phyloP scores from a whole-genome alignment of 2,113 vertebrate genomes.

The Chascanopsetta lugubris region DNA sequence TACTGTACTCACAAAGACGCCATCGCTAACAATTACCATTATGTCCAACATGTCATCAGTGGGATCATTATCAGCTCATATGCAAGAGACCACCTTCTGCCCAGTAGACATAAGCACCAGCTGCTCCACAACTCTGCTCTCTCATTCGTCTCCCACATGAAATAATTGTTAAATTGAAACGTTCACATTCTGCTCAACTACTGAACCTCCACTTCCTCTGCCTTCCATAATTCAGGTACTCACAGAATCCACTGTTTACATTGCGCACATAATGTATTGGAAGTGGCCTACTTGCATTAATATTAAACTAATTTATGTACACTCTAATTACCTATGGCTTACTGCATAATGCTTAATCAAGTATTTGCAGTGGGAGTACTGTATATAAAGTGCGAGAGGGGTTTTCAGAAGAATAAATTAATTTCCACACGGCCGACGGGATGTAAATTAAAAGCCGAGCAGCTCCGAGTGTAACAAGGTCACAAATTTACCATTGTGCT shows the following conservation, averaged over 20 bases:
- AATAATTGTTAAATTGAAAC: neutral
- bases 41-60: too few relatives aligned
- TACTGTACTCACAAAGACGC: too few relatives aligned
- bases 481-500: neutral
- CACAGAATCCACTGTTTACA: neutral
- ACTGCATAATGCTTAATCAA: slow-evolving; percentile 22
- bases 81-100: too few relatives aligned
- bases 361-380: neutral
- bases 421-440: neutral
- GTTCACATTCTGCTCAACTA: neutral
- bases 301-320: slow-evolving; percentile 10
- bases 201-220: neutral
- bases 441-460: slow-evolving; percentile 10
- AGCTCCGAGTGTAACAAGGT: neutral
- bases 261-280: neutral
- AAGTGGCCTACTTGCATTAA: neutral
- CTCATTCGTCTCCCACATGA: neutral
- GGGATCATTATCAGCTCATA: too few relatives aligned
- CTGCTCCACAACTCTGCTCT: neutral
- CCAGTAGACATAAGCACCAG: too few relatives aligned
- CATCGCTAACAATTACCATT: too few relatives aligned
- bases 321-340: slow-evolving; percentile 31
- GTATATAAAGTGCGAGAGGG: slow-evolving; percentile 4
- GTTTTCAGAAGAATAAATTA: slow-evolving; percentile 2
- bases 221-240: neutral